Evolutionary conservation across 2,113 vertebrate genomes (phyloP).

Genomic region (Coregonus clupeaformis): DNA sequence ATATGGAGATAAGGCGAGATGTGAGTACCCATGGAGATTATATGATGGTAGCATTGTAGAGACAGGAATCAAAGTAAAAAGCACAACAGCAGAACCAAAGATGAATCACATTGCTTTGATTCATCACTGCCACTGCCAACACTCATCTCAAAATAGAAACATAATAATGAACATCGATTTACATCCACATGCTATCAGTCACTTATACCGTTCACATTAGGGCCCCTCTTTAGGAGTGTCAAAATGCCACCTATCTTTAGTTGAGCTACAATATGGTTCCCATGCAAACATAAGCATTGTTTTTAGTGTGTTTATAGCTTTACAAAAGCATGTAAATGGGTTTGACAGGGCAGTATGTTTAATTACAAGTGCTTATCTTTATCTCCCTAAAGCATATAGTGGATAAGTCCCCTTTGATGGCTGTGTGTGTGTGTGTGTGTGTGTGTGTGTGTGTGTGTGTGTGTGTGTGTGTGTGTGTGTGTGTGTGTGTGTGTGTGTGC

Average conservation of each 20-base stretch:
- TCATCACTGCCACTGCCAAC: conserved; percentile 44
- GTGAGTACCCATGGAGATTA: not conserved
- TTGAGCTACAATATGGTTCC: not conserved
- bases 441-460: too few relatives aligned
- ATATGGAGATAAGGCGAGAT: conserved; percentile 51
- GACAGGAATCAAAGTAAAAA: conserved; percentile 22
- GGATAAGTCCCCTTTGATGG: not conserved
- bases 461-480: too few relatives aligned
- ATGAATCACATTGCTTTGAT: conserved; percentile 35
- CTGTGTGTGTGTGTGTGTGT: not conserved
- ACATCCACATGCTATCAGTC: conserved; percentile 8
- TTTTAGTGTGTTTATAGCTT: not conserved
- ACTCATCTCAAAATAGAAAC: conserved; percentile 15
- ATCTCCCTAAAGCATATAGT: conserved; percentile 11
- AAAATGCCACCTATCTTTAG: too few relatives aligned
- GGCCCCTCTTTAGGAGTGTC: too few relatives aligned
- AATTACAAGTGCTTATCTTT: conserved; percentile 24
- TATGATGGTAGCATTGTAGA: conserved; percentile 40
- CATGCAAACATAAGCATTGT: conserved; percentile 26
- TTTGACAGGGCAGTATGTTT: not conserved
- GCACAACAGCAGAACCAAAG: conserved; percentile 21
- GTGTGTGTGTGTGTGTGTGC: conserved; percentile 20
- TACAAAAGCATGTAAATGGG: conserved; percentile 15
- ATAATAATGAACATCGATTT: conserved; percentile 18
- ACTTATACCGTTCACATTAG: not conserved